Evolutionary conservation across 2,888 invertebrate species (phyloP).

Genomic region (Dione juno): DNA sequence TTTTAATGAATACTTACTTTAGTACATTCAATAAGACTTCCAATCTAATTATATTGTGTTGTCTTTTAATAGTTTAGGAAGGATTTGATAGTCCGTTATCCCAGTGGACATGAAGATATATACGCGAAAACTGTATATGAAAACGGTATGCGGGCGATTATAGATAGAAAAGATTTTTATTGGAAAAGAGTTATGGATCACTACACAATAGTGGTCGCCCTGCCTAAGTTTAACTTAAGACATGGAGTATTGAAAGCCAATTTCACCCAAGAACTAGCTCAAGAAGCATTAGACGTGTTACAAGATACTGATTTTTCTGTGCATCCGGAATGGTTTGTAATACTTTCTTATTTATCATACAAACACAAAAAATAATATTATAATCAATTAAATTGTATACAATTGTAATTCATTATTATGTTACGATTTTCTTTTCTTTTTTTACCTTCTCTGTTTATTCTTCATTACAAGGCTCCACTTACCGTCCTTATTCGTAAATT

Average conservation of each 20-base stretch:
- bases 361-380: no score
- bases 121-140: conserved; percentile 68
- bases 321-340: conserved; percentile 72
- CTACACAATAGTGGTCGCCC: conserved; percentile 69
- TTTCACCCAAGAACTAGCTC: conserved; percentile 67
- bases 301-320: conserved; percentile 66
- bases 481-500: no score
- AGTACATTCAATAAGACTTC: no score
- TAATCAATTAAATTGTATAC: no score
- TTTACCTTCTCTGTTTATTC: no score
- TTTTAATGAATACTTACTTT: no score
- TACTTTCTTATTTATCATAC: neutral
- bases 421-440: no score
- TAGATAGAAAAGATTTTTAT: conserved; percentile 67
- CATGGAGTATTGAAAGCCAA: conserved; percentile 58
- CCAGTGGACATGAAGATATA: conserved; percentile 62
- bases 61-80: conserved; percentile 65
- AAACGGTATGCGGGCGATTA: conserved; percentile 64
- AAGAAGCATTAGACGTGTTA: conserved; percentile 61
- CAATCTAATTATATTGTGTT: conserved; percentile 15
- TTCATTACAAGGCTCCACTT: no score
- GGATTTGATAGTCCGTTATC: conserved; percentile 59
- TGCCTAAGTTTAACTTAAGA: conserved; percentile 63
- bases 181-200: conserved; percentile 72
- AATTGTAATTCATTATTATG: no score